Evolutionary conservation across 2,113 vertebrate species (phyloP).

Genomic region (Anser brachyrhynchus): DNA sequence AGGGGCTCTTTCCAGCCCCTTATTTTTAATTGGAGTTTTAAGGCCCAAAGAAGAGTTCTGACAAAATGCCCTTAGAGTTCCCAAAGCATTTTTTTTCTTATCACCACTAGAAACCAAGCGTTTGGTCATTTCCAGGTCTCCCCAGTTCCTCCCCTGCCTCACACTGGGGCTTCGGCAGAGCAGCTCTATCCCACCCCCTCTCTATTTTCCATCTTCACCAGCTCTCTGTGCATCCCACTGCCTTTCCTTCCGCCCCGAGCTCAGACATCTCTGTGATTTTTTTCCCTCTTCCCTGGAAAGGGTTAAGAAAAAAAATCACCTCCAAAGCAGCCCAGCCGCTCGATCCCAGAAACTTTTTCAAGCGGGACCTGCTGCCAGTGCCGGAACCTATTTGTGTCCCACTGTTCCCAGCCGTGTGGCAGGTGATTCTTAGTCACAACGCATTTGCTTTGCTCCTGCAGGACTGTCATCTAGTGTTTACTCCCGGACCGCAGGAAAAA

Average conservation of each 20-base stretch:
- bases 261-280: background rate
- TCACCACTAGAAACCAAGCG: background rate
- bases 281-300: background rate
- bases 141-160: background rate
- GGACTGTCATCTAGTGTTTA: slow-evolving; percentile 1
- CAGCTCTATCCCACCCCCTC: background rate
- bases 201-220: background rate
- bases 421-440: background rate
- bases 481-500: background rate
- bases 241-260: background rate
- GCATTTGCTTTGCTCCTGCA: background rate
- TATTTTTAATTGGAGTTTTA: background rate
- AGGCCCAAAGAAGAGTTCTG: background rate
- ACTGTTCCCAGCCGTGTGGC: background rate
- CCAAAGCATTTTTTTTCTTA: background rate
- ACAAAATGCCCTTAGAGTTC: background rate
- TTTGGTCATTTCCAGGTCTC: background rate
- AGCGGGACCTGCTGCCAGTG: background rate
- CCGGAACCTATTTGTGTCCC: background rate
- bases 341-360: background rate
- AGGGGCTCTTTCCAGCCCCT: background rate
- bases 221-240: background rate
- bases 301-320: background rate
- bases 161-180: background rate
- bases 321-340: background rate